phyloP scores from a whole-genome alignment of 2,113 vertebrate species.

The Shinisaurus crocodilurus region DNA sequence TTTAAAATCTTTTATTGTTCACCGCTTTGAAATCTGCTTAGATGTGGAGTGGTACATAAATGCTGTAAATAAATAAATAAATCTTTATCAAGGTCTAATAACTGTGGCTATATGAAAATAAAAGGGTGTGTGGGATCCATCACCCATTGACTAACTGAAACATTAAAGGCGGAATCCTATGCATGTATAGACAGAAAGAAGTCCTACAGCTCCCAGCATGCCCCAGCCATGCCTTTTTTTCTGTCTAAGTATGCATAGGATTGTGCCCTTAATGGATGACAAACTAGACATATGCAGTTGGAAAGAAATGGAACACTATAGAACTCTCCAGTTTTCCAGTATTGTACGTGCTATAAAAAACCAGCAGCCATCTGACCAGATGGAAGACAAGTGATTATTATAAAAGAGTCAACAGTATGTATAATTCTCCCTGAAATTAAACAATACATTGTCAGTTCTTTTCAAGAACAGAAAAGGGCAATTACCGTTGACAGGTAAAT shows the following conservation, averaged over 20 bases:
- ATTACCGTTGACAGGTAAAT: background rate
- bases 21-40: too few species aligned
- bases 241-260: too few species aligned
- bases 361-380: background rate
- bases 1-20: too few species aligned
- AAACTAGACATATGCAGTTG: background rate
- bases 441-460: background rate
- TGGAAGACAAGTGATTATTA: background rate
- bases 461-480: background rate
- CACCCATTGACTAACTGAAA: background rate
- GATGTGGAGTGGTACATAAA: too few species aligned
- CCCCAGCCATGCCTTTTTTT: too few species aligned
- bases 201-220: too few species aligned
- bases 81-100: background rate
- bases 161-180: background rate
- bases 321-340: background rate
- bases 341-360: background rate
- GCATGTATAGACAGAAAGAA: too few species aligned
- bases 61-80: too few species aligned
- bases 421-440: background rate
- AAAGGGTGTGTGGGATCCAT: background rate
- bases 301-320: too few species aligned
- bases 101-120: background rate
- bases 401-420: background rate
- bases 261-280: background rate